phyloP scores from a whole-genome alignment of 35 echinoderm and acorn worm species.

The Chiridota heheva region DNA sequence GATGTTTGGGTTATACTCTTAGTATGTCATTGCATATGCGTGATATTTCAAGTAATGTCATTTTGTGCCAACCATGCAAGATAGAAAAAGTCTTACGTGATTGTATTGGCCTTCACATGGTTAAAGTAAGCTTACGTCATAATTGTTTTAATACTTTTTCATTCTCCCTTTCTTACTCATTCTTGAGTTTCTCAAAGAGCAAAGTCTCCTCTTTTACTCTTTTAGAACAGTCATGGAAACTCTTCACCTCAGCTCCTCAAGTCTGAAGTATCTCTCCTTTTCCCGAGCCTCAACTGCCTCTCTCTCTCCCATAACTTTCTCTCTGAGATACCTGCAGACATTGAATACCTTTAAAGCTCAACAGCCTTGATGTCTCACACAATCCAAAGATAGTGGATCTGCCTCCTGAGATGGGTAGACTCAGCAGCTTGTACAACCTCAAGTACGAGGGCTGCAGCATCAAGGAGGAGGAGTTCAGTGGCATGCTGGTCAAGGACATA shows the following conservation, averaged over 20 bases:
- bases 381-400: constrained; percentile 75
- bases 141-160: no score
- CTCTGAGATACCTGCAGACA: constrained; percentile 68
- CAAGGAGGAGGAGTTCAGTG: constrained; percentile 22
- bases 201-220: no score
- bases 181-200: no score
- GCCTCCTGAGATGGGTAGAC: constrained; percentile 92
- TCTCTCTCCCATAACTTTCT: constrained; percentile 78
- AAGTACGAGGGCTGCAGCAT: constrained; percentile 74
- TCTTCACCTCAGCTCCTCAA: not conserved
- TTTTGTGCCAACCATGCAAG: no score
- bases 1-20: no score
- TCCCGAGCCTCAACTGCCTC: constrained; percentile 81
- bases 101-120: no score
- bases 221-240: no score
- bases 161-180: no score
- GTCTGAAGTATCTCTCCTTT: constrained; percentile 79
- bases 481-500: constrained; percentile 76
- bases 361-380: constrained; percentile 79
- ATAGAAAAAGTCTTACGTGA: no score
- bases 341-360: constrained; percentile 84
- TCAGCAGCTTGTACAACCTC: constrained; percentile 76
- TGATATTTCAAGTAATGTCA: no score
- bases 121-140: no score
- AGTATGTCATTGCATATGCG: no score